These are phyloP conservation scores for Hemiscyllium ocellatum DNA, from an alignment of 2,113 vertebrate species.

Conservation along the genomic window DNA sequence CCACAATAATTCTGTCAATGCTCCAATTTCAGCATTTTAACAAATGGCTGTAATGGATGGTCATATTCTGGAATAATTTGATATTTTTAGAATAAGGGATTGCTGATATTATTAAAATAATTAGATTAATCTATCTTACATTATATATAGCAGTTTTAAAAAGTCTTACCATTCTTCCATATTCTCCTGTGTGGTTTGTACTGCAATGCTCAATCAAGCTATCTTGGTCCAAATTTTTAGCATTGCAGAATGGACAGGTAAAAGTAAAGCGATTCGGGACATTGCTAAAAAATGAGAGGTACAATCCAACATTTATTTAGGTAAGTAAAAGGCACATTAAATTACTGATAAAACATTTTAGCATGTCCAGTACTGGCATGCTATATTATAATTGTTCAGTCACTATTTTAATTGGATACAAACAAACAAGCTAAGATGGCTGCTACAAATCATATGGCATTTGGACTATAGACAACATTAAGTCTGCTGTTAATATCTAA, in stretches of 20 bases:
- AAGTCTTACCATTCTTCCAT: conserved; percentile 73
- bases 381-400: too few species aligned
- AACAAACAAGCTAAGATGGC: too few species aligned
- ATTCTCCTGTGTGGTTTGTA: conserved; percentile 71
- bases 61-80: neutral
- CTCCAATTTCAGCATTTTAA: neutral
- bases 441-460: too few species aligned
- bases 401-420: too few species aligned
- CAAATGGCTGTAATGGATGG: neutral
- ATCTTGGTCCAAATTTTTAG: conserved; percentile 91
- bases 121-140: too few species aligned
- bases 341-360: neutral
- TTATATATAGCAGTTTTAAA: neutral
- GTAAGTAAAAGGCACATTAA: neutral
- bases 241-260: conserved; percentile 84
- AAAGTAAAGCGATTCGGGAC: conserved; percentile 93
- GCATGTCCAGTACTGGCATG: too few species aligned
- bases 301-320: neutral
- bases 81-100: neutral
- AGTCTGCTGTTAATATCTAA: too few species aligned
- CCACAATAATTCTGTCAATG: neutral
- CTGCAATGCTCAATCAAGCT: conserved; percentile 92
- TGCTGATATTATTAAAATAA: neutral
- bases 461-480: too few species aligned
- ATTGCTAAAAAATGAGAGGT: conserved; percentile 53